phyloP scores from a whole-genome alignment of 2,113 vertebrate species.

The Candoia aspera region DNA sequence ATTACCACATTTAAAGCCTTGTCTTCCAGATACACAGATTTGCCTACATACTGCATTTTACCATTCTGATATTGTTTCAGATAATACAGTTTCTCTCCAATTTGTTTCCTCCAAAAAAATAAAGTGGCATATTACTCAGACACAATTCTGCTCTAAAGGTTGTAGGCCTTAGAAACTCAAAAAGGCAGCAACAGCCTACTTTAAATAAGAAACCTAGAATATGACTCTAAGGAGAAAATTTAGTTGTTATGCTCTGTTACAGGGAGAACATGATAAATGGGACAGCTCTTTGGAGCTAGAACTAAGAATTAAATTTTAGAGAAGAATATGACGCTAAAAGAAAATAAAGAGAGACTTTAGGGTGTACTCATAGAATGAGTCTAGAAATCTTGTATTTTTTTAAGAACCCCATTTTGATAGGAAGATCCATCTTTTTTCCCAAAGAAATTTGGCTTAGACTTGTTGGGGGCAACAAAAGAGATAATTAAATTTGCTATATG shows the following conservation, averaged over 20 bases:
- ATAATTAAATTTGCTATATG: not conserved
- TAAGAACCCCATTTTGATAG: not conserved
- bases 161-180: not conserved
- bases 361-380: not conserved
- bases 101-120: not conserved
- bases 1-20: not conserved
- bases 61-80: not conserved
- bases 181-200: not conserved
- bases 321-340: constrained; percentile 2
- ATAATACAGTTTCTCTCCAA: not conserved
- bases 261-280: constrained; percentile 4
- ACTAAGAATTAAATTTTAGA: constrained; percentile 17
- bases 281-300: not conserved
- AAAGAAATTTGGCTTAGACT: constrained; percentile 13
- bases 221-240: constrained; percentile 12
- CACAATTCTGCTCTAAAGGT: not conserved
- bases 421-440: not conserved
- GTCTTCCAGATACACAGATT: not conserved
- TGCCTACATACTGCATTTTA: not conserved
- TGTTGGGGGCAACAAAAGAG: not conserved
- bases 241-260: constrained; percentile 18
- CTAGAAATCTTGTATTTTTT: not conserved
- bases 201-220: constrained; percentile 12
- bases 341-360: constrained; percentile 5
- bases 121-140: not conserved